Conservation (phyloP, 2,113 vertebrate species). For the Corapipo altera region DNA sequence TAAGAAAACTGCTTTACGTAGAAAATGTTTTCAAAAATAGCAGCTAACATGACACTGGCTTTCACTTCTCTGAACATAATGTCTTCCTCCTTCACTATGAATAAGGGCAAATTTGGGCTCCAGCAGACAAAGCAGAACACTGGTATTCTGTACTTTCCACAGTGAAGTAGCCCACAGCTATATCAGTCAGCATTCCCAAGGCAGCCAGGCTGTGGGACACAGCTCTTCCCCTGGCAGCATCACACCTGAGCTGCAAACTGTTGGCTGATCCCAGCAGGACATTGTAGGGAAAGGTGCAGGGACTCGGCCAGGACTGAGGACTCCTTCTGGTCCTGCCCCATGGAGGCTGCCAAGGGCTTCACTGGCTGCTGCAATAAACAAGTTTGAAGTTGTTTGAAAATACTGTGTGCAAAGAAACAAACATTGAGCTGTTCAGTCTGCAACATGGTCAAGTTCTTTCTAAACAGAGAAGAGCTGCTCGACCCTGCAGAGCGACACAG, state of each 20-base stretch:
- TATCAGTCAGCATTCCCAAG: neutral
- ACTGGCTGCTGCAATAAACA: neutral
- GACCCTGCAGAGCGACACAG: fast-evolving
- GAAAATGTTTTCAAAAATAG: neutral
- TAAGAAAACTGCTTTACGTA: neutral
- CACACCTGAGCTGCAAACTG: neutral
- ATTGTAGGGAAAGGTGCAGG: neutral
- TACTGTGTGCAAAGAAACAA: neutral
- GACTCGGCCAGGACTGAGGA: neutral
- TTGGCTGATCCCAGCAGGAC: neutral
- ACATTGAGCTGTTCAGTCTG: neutral
- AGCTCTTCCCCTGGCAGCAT: neutral
- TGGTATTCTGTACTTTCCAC: neutral
- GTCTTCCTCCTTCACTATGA: neutral
- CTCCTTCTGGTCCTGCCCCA: neutral
- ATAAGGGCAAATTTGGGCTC: neutral
- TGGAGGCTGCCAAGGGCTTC: neutral
- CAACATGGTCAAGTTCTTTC: neutral
- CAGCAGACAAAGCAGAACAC: neutral
- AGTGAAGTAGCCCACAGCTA: neutral
- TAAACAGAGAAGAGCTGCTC: neutral
- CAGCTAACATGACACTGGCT: neutral
- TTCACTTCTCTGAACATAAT: slow-evolving; percentile 12
- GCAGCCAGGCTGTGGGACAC: neutral
- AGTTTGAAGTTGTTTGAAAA: neutral